Base-by-base conservation (phyloP, 1,140 invertebrate genomes). In the Nasonia vitripennis region DNA sequence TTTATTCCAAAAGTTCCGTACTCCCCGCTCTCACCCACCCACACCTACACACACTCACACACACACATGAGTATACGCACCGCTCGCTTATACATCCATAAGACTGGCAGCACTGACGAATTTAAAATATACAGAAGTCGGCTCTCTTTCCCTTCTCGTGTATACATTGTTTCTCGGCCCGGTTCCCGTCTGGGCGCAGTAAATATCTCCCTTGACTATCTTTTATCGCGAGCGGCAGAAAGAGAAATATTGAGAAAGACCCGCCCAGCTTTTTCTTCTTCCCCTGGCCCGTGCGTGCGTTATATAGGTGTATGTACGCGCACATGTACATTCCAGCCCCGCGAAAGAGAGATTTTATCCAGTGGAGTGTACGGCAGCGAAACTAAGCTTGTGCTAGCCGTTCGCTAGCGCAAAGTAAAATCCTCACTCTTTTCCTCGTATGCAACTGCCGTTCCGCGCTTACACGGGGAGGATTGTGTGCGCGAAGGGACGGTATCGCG, bases 1-100 rank as follows among this genome's bases (percentile, higher is more conserved):
- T 89, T 91, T 91, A 91, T 89, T 84, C 82, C 85, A 62, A 77
- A 90, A 90, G 86, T 91, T 89, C 62, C 23, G 0, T 31, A 71
- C 68, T 71, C 20, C 34, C 34, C 34, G 34, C 27, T 27, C 27
- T 27, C 27, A 27, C 27, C 1, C 1, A 27, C 27, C 0, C 27
- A 2, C 27, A 27, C 27, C 0, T 1, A 2, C 27, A 27, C 67
- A 31, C 23, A 31, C 55, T 5, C 55, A 62, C 12, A 20, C 68
- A 31, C 6, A 34, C 23, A 31, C 6, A 11, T 5, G 23, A 1
- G 27, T 27, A 27, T 27, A 27, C 68, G 23, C 27, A 12, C 62
- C 5, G 7, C 23, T 34, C 75, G 45, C 48, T 41, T 34, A 41
- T 51, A 45, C 10, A 45, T 31, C 31, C 41, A 41, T n/a, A 68